Evolutionary conservation across 2,797 vertebrate species (phyloP).

Genomic region (Peromyscus melanophrys): DNA sequence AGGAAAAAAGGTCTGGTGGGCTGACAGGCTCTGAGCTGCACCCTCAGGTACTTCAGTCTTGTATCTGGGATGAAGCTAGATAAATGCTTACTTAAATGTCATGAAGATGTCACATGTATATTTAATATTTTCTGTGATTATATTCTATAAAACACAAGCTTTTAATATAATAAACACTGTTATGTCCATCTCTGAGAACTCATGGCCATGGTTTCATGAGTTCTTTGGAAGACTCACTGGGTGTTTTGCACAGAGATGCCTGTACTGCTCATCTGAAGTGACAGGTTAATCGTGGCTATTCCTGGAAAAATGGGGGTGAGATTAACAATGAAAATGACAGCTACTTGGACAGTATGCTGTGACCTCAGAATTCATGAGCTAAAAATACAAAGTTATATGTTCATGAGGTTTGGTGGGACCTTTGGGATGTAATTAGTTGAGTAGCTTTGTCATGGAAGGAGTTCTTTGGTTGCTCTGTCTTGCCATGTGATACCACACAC

Average conservation of each 20-base stretch:
- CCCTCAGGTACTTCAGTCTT: accelerated
- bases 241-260: not conserved
- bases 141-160: not conserved
- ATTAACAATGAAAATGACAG: not conserved
- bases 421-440: not conserved
- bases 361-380: not conserved
- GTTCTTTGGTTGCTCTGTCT: not conserved
- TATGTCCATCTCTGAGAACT: not conserved
- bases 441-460: not conserved
- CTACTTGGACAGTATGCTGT: not conserved
- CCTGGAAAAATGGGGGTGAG: not conserved
- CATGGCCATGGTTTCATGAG: not conserved
- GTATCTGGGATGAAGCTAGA: not conserved
- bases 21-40: accelerated
- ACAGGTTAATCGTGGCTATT: not conserved
- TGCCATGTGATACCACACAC: not conserved
- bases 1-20: not conserved
- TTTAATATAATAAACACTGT: not conserved
- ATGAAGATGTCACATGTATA: not conserved
- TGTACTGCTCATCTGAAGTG: too few species aligned
- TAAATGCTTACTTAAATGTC: not conserved
- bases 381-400: not conserved
- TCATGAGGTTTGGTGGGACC: not conserved
- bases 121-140: not conserved
- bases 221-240: not conserved